phyloP scores from a whole-genome alignment of 1,140 invertebrate genomes.

The Pemphigus obesinymphae region DNA sequence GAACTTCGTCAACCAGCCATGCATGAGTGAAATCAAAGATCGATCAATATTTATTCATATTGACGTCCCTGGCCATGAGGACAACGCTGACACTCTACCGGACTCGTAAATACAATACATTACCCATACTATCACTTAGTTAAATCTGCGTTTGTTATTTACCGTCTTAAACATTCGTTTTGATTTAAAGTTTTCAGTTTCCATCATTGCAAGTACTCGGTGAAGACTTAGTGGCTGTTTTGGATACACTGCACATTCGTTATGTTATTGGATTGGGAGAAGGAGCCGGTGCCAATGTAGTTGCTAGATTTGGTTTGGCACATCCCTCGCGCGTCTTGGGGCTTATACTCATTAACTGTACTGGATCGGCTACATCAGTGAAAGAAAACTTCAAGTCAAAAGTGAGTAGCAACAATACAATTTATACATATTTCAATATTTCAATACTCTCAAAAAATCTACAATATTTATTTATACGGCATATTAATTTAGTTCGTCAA shows the following conservation, averaged over 20 bases:
- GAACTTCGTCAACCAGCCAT: slow-evolving; percentile 71
- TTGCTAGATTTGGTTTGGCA: slow-evolving; percentile 76
- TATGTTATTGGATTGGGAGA: slow-evolving; percentile 81
- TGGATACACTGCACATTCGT: slow-evolving; percentile 73
- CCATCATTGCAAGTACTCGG: slow-evolving; percentile 77
- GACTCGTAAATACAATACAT: slow-evolving; percentile 57
- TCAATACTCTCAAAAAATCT: not conserved
- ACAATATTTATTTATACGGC: not conserved
- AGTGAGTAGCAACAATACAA: slow-evolving; percentile 52
- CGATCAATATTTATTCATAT: slow-evolving; percentile 83
- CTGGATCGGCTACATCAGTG: slow-evolving; percentile 77
- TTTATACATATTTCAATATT: not conserved
- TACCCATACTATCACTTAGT: too few relatives aligned
- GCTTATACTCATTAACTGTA: slow-evolving; percentile 81
- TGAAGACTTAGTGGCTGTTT: slow-evolving; percentile 74
- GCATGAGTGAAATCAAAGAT: slow-evolving; percentile 79
- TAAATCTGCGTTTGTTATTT: too few relatives aligned
- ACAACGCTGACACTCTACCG: slow-evolving; percentile 66
- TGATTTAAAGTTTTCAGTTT: slow-evolving; percentile 63
- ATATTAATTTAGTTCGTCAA: slow-evolving; percentile 61
- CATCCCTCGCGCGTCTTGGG: slow-evolving; percentile 71
- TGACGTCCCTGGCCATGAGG: slow-evolving; percentile 82
- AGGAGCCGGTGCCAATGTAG: slow-evolving; percentile 83
- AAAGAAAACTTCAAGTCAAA: slow-evolving; percentile 82
- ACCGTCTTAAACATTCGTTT: not conserved